Conservation (phyloP, 2,113 vertebrate species). For the Sorex araneus region DNA sequence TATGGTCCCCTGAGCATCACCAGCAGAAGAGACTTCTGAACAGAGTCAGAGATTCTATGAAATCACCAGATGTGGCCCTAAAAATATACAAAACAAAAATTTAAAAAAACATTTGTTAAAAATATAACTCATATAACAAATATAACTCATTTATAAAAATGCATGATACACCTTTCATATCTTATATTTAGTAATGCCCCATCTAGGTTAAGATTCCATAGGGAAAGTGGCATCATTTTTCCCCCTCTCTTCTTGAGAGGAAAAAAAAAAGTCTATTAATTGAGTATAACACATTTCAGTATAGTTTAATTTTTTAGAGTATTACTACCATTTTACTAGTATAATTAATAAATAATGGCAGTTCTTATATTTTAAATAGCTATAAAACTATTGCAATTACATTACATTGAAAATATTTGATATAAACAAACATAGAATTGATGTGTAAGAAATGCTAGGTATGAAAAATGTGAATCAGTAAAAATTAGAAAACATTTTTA, state of each 20-base stretch:
- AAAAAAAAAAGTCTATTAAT: background rate
- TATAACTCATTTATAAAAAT: too few species aligned
- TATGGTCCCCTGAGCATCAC: too few species aligned
- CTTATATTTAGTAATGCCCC: background rate
- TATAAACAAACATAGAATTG: background rate
- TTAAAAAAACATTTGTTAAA: too few species aligned
- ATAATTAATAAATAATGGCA: background rate
- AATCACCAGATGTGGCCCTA: too few species aligned
- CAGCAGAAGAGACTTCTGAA: too few species aligned
- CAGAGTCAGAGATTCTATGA: too few species aligned
- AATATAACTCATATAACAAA: too few species aligned
- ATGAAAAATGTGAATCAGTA: background rate
- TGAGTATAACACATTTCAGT: background rate
- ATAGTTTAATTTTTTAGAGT: background rate
- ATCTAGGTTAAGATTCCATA: background rate
- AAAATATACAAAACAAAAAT: too few species aligned
- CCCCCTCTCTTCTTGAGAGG: background rate
- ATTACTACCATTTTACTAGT: too few species aligned
- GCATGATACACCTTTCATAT: background rate
- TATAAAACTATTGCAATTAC: background rate
- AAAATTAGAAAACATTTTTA: conserved; percentile 11
- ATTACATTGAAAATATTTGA: background rate
- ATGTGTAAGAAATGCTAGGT: background rate
- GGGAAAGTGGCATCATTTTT: rapidly evolving
- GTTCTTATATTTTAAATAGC: background rate